phyloP scores from a whole-genome alignment of 2,113 vertebrate species.

The Psilopogon haemacephalus region DNA sequence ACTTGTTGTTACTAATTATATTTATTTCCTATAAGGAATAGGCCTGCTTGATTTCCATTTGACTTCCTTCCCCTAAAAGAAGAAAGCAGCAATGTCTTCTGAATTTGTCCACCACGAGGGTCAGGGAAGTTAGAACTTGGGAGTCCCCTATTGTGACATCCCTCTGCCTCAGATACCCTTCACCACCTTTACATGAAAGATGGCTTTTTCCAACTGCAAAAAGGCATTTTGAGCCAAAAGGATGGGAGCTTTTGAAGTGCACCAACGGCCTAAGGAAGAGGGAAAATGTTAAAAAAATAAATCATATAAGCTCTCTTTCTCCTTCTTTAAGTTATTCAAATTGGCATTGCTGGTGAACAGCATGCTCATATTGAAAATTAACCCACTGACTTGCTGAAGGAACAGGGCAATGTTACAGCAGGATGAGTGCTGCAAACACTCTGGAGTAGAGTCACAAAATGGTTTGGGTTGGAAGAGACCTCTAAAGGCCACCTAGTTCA shows the following conservation, averaged over 20 bases:
- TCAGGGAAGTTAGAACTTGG: not conserved
- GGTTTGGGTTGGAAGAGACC: not conserved
- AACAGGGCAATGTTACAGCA: not conserved
- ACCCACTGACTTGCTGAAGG: not conserved
- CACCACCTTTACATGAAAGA: not conserved
- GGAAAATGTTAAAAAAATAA: not conserved
- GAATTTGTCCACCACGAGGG: not conserved
- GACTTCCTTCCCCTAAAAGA: fast-evolving
- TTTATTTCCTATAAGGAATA: not conserved
- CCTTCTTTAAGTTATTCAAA: not conserved
- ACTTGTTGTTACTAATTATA: not conserved
- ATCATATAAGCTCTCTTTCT: not conserved
- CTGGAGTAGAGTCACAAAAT: not conserved
- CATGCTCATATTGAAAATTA: not conserved
- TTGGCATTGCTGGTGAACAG: not conserved
- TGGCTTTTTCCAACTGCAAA: not conserved
- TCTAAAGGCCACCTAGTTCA: not conserved
- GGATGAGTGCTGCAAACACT: not conserved
- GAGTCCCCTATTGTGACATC: not conserved
- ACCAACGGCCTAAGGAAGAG: not conserved
- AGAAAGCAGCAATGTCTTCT: not conserved
- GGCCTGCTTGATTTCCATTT: not conserved
- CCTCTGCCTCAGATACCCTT: not conserved
- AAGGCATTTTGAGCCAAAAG: not conserved
- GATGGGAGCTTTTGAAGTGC: not conserved